Percentiles rank a stretch among this genome's conserved stretches.
Conservation (phyloP, 2,113 vertebrate species). For the Elaphurus davidianus region DNA sequence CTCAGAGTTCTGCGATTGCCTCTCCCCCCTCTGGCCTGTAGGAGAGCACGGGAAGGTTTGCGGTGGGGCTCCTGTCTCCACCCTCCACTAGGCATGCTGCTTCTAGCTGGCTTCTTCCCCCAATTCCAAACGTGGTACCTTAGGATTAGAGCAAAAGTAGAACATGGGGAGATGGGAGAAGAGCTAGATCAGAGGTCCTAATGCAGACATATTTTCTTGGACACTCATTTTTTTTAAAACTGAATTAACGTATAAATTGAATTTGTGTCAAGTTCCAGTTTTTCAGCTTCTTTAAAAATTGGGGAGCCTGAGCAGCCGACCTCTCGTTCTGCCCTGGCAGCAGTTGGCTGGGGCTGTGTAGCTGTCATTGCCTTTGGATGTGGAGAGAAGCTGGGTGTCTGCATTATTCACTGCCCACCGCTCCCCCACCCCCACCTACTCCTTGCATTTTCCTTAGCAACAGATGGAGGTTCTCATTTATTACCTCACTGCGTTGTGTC, state of each 20-base stretch:
- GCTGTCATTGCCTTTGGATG: background rate
- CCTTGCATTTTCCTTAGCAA: background rate
- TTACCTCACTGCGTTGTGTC: background rate
- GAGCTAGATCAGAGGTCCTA: background rate
- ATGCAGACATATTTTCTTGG: background rate
- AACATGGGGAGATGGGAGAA: background rate
- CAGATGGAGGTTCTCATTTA: background rate
- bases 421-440: background rate
- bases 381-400: background rate
- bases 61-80: background rate
- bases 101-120: background rate
- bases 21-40: rapidly evolving
- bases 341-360: background rate
- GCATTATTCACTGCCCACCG: background rate
- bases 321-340: background rate
- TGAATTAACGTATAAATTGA: background rate
- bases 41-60: background rate
- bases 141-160: background rate
- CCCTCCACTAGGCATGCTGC: background rate
- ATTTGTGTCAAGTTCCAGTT: background rate
- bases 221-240: background rate
- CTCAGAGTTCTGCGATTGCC: background rate
- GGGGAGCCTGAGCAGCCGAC: background rate
- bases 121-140: background rate
- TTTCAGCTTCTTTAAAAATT: background rate